Percentiles rank a stretch among this genome's conserved stretches.
These are phyloP conservation scores for Amiota minor DNA, from an alignment of 2,888 invertebrate species.

Conservation along the genomic window DNA sequence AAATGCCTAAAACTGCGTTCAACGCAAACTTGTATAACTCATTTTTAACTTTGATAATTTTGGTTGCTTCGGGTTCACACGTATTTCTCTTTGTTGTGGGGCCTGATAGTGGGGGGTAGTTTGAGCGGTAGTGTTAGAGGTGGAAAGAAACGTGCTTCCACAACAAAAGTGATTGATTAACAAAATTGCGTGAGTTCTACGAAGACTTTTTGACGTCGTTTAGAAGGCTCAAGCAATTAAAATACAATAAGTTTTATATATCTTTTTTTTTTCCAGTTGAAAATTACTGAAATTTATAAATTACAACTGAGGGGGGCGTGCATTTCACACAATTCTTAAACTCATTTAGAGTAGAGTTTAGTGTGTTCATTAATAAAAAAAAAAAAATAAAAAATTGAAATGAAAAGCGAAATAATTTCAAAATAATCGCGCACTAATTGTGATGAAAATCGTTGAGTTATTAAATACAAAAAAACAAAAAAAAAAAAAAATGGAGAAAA, in stretches of 20 bases:
- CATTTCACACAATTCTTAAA: neutral
- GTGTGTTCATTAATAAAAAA: constrained; percentile 15
- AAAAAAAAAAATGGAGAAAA: too few species aligned
- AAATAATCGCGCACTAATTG: constrained; percentile 28
- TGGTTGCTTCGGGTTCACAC: neutral
- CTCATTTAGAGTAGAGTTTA: neutral
- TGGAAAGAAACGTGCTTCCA: constrained; percentile 31
- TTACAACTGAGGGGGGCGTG: neutral
- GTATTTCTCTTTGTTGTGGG: neutral
- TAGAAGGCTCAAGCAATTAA: constrained; percentile 23
- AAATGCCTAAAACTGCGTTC: too few species aligned
- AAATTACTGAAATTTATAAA: neutral
- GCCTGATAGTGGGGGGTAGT: neutral
- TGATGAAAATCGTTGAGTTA: constrained; percentile 19
- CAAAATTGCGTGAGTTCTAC: constrained; percentile 9
- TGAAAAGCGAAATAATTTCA: neutral
- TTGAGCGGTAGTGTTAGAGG: neutral
- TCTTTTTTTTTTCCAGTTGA: too few species aligned
- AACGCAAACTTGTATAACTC: neutral
- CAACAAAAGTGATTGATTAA: constrained; percentile 39
- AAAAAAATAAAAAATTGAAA: constrained; percentile 18
- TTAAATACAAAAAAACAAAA: neutral
- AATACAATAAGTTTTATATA: neutral
- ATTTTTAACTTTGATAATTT: neutral
- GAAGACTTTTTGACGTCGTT: neutral